Evolutionary conservation across 2,888 invertebrate genomes (phyloP).

Genomic region (Prosapia bicincta): DNA sequence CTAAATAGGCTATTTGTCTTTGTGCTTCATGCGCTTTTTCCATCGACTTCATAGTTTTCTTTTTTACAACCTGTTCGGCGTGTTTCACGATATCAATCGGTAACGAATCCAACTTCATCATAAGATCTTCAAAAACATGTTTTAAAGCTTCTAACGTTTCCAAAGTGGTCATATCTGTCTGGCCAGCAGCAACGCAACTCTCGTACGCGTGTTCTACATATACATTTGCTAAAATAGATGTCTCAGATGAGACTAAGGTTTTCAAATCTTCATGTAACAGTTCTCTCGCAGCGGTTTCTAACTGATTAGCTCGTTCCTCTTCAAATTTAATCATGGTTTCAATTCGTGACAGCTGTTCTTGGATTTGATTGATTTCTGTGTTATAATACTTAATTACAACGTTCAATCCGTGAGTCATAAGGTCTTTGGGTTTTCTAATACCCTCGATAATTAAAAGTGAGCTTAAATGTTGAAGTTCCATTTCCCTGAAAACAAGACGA

Average conservation of each 20-base stretch:
- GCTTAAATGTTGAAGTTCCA: conserved; percentile 31
- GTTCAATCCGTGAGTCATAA: conserved; percentile 15
- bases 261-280: conserved; percentile 24
- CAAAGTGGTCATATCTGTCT: conserved; percentile 22
- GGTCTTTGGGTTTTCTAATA: conserved; percentile 25
- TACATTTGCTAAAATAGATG: conserved; percentile 6
- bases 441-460: conserved; percentile 19
- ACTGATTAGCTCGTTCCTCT: conserved; percentile 4
- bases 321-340: conserved; percentile 16
- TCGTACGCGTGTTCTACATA: conserved; percentile 26
- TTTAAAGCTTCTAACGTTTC: conserved; percentile 30
- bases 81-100: conserved; percentile 20
- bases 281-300: conserved; percentile 16
- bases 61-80: conserved; percentile 17
- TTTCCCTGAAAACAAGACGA: conserved; percentile 30
- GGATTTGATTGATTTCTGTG: conserved; percentile 8
- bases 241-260: conserved; percentile 24
- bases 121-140: conserved; percentile 21
- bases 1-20: conserved; percentile 20
- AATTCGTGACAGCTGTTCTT: conserved; percentile 12
- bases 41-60: conserved; percentile 10
- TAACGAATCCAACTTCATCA: conserved; percentile 29
- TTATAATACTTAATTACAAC: conserved; percentile 15
- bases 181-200: conserved; percentile 12
- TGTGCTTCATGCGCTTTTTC: conserved; percentile 24